Conservation (phyloP, 2,797 vertebrate species). For the Rhabdomys pumilio region DNA sequence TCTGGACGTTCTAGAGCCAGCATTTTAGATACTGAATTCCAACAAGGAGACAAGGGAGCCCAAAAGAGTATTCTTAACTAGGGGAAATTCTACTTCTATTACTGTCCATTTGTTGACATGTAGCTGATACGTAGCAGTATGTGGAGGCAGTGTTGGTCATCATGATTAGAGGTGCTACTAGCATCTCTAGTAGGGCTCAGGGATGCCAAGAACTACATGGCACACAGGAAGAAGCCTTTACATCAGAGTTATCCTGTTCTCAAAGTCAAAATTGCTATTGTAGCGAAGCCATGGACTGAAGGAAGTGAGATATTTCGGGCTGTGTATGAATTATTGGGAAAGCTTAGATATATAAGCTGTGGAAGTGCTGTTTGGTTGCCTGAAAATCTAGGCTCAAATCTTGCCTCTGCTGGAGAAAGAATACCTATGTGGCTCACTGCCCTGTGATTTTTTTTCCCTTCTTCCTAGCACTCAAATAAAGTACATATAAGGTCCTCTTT, state of each 20-base stretch:
- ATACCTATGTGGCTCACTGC: background rate
- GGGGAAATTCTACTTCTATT: background rate
- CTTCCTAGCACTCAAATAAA: background rate
- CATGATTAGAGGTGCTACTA: background rate
- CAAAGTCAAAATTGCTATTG: background rate
- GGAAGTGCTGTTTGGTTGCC: background rate
- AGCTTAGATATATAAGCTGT: background rate
- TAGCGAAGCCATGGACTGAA: background rate
- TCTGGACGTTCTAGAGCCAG: background rate
- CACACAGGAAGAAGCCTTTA: background rate
- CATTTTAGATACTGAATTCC: background rate
- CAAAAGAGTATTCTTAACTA: background rate
- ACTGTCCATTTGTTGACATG: background rate
- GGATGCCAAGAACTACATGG: background rate
- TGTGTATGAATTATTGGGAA: background rate
- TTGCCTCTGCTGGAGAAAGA: background rate
- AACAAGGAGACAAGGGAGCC: background rate
- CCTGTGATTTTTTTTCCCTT: background rate
- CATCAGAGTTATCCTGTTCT: background rate
- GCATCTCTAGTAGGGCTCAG: background rate
- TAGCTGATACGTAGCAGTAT: too few relatives aligned
- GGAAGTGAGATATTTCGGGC: background rate
- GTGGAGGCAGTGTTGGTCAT: background rate
- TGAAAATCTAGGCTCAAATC: background rate
- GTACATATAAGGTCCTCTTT: too few relatives aligned